Percentiles rank a stretch among this genome's conserved stretches.
phyloP scores from a whole-genome alignment of 2,113 vertebrate species.

The Myrmecobius fasciatus region DNA sequence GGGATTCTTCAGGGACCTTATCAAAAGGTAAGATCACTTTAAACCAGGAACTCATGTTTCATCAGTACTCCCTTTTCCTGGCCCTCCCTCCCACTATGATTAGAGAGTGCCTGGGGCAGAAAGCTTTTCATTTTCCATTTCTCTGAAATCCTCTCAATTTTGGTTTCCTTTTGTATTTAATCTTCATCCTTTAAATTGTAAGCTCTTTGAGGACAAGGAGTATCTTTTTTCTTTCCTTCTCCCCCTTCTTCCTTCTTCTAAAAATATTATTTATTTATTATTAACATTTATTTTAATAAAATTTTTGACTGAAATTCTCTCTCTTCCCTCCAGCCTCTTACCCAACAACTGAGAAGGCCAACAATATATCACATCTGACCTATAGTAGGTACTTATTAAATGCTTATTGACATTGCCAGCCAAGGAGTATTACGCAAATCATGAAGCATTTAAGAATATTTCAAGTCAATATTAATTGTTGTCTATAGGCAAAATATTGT shows the following conservation, averaged over 20 bases:
- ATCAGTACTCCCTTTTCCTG: neutral
- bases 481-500: neutral
- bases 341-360: neutral
- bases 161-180: neutral
- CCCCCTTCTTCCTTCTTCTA: neutral
- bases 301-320: neutral
- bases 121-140: neutral
- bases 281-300: neutral
- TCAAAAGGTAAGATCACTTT: neutral
- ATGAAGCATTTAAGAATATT: neutral
- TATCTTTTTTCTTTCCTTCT: neutral
- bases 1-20: neutral
- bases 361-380: neutral
- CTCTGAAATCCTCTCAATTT: neutral
- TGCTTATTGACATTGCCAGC: neutral
- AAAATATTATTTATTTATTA: neutral
- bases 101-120: neutral
- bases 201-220: neutral
- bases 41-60: neutral
- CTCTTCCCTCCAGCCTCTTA: neutral
- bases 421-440: neutral
- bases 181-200: neutral
- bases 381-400: neutral
- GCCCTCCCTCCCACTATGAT: neutral
- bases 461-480: neutral